Evolutionary conservation across 2,113 vertebrate species (phyloP).

Genomic region (Clarias magur): DNA sequence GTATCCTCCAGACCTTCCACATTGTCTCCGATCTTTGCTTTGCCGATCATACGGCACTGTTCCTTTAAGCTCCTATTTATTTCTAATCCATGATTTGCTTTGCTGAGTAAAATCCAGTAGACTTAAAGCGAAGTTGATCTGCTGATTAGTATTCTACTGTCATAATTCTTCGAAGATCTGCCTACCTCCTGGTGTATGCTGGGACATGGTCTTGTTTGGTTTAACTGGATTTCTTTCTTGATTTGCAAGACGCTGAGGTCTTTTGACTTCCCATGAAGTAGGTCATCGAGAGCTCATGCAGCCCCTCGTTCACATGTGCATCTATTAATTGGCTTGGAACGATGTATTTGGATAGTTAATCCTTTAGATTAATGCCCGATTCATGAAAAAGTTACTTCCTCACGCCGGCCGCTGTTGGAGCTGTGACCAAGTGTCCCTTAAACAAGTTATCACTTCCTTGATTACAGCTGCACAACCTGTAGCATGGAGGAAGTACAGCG

Average conservation of each 20-base stretch:
- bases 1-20: background rate
- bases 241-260: constrained; percentile 57
- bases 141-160: constrained; percentile 79
- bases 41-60: constrained; percentile 68
- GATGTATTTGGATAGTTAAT: constrained; percentile 77
- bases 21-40: constrained; percentile 59
- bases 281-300: constrained; percentile 69
- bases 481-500: background rate
- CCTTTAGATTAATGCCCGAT: constrained; percentile 69
- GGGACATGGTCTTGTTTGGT: constrained; percentile 51
- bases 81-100: constrained; percentile 76
- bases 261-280: constrained; percentile 70
- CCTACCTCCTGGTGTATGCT: constrained; percentile 64
- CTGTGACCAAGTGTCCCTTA: constrained; percentile 61
- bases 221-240: constrained; percentile 56
- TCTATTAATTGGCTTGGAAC: constrained; percentile 79
- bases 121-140: constrained; percentile 77
- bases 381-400: constrained; percentile 67
- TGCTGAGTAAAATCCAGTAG: constrained; percentile 73
- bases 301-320: constrained; percentile 71
- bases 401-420: constrained; percentile 64
- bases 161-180: constrained; percentile 65
- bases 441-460: constrained; percentile 67
- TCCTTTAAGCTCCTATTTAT: constrained; percentile 75
- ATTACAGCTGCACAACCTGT: constrained; percentile 57